These are phyloP conservation scores for Acleris laterana DNA, from an alignment of 2,888 invertebrate genomes.

Conservation along the genomic window DNA sequence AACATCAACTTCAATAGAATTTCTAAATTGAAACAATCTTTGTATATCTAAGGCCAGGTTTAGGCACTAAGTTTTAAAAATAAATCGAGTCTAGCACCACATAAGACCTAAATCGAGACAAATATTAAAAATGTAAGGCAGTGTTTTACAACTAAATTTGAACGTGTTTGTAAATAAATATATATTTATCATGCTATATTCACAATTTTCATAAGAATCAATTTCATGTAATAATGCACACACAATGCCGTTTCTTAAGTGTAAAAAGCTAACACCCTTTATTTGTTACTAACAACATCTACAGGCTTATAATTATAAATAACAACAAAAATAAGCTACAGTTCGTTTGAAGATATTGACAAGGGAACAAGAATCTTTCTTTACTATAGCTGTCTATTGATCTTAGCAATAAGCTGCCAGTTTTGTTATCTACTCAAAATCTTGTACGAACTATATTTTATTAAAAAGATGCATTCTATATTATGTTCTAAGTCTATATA, in stretches of 20 bases:
- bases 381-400: too few species aligned
- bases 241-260: conserved; percentile 27
- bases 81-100: conserved; percentile 31
- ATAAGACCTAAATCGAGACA: conserved; percentile 11
- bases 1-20: conserved; percentile 33
- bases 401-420: too few species aligned
- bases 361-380: too few species aligned
- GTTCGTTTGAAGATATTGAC: not conserved
- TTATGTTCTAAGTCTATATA: too few species aligned
- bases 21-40: conserved; percentile 34
- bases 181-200: conserved; percentile 34
- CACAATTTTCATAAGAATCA: conserved; percentile 36
- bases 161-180: conserved; percentile 25
- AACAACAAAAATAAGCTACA: not conserved
- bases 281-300: conserved; percentile 15
- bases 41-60: conserved; percentile 38
- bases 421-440: too few species aligned
- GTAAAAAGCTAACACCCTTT: conserved; percentile 16
- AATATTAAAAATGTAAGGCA: conserved; percentile 29
- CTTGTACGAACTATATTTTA: too few species aligned
- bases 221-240: conserved; percentile 35
- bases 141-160: conserved; percentile 19
- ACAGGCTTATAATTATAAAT: conserved; percentile 1
- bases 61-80: conserved; percentile 40
- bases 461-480: too few species aligned